These are phyloP conservation scores for Festucalex cinctus DNA, from an alignment of 2,113 vertebrate genomes.

Conservation along the genomic window DNA sequence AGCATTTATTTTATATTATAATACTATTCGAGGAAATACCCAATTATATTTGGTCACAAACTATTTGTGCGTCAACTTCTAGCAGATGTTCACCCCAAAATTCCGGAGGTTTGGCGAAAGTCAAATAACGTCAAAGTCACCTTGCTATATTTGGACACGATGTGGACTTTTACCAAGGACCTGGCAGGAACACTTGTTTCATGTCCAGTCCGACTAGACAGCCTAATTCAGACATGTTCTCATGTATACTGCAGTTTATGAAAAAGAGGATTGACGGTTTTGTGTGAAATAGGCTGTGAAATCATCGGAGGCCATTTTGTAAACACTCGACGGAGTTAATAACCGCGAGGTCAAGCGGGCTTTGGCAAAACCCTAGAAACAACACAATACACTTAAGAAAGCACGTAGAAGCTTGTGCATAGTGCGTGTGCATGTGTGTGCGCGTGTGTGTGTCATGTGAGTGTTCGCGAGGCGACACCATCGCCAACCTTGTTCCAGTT, in stretches of 20 bases:
- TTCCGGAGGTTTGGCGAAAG: not conserved
- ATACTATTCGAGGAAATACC: too few species aligned
- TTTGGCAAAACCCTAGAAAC: slow-evolving; percentile 3
- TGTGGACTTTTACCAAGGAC: not conserved
- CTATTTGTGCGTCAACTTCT: not conserved
- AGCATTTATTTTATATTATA: too few species aligned
- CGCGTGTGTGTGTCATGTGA: slow-evolving; percentile 3
- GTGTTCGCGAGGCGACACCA: slow-evolving; percentile 8
- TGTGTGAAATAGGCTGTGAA: not conserved
- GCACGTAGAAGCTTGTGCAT: not conserved
- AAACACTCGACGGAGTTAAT: slow-evolving; percentile 11
- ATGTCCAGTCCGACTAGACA: not conserved
- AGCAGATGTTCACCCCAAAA: not conserved
- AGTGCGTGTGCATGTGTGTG: not conserved
- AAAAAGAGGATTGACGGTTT: not conserved
- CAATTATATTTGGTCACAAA: not conserved
- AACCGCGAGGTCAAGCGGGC: not conserved
- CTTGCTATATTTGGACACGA: not conserved
- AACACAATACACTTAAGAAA: not conserved
- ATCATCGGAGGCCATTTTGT: not conserved
- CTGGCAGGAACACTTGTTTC: not conserved
- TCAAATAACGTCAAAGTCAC: not conserved
- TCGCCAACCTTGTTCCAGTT: slow-evolving; percentile 44
- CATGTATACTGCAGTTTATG: not conserved
- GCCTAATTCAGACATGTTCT: not conserved